Evolutionary conservation across 2,888 invertebrate species (phyloP).

Genomic region (Thecocarcelia acutangulata): DNA sequence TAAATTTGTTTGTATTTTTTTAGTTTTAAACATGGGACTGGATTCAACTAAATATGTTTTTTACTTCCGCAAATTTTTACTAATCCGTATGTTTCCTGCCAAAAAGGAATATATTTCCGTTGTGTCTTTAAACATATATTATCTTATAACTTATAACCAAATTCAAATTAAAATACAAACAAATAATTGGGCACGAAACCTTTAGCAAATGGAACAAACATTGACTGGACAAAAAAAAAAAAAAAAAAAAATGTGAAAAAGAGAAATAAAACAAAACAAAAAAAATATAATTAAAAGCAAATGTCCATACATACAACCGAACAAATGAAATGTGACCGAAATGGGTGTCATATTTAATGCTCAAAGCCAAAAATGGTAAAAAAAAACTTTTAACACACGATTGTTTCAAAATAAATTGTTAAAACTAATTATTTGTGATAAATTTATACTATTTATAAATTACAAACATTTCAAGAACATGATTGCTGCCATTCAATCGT

Average conservation of each 20-base stretch:
- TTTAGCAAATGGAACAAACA: slow-evolving; percentile 57
- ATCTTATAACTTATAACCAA: background rate
- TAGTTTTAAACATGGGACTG: too few species aligned
- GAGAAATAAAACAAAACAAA: too few species aligned
- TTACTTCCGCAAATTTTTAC: too few species aligned
- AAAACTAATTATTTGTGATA: slow-evolving; percentile 58
- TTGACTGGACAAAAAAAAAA: background rate
- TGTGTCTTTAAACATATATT: too few species aligned
- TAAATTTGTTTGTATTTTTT: too few species aligned
- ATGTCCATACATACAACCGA: background rate
- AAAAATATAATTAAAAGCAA: too few species aligned
- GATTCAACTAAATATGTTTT: too few species aligned
- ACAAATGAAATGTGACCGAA: slow-evolving; percentile 54
- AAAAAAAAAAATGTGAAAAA: background rate
- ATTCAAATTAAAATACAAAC: slow-evolving; percentile 43
- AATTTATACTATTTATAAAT: slow-evolving; percentile 38
- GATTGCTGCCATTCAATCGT: slow-evolving; percentile 2
- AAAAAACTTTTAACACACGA: slow-evolving; percentile 41
- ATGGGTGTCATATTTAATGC: slow-evolving; percentile 64
- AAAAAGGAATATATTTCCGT: too few species aligned
- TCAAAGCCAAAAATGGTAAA: slow-evolving; percentile 19
- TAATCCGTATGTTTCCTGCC: too few species aligned
- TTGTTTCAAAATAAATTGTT: slow-evolving; percentile 6
- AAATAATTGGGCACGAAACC: slow-evolving; percentile 56
- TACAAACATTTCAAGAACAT: slow-evolving; percentile 29